Base-by-base conservation (phyloP, 2,797 vertebrate genomes). In the Dallia pectoralis region DNA sequence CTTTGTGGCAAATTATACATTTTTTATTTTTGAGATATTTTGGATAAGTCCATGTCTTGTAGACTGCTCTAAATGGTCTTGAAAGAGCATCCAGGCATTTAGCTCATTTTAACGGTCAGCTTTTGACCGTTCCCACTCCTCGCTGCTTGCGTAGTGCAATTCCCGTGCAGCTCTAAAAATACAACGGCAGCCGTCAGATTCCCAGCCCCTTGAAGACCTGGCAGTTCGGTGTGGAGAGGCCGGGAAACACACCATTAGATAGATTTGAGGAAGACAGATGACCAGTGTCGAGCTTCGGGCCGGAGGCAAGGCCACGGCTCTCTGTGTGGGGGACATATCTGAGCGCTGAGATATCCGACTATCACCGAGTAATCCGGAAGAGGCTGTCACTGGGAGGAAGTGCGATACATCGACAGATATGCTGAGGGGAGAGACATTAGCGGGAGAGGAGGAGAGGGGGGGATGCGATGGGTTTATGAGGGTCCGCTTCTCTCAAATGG, bases 111-210 rank as follows among this genome's bases (percentile, higher is more conserved):
- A 86, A 75, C 78, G 80, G 85, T 88, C 87, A 85, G 77, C 76
- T n/a, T 14, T 33, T 9, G 66, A 63, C 79, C 74, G 73, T 67
- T 74, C 79, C 79, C 72, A 22, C 80, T 77, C 71, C 30, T 16
- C 56, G 68, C 77, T 69, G 71, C 67, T 14, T 36, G 72, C 74
- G 72, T 75, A 72, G 78, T 86, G 87, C 88, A 87, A 79, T 84
- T 86, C 75, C 80, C 63, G 78, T 71, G 1, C 53, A 3, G 82
- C 78, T 85, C 87, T 91, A 92, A 92, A 93, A 93, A 93, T 93
- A 93, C 79, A 81, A 75, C 18, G 67, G 74, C 65, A 74, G 83
- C 86, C 85, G 86, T 84, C 81, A 84, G 82, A 86, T 75, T 82
- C 78, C 78, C 77, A 71, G 72, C 72, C 75, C 69, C 64, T 73